phyloP scores from a whole-genome alignment of 2,797 vertebrate species.

The Danio jaintianensis region DNA sequence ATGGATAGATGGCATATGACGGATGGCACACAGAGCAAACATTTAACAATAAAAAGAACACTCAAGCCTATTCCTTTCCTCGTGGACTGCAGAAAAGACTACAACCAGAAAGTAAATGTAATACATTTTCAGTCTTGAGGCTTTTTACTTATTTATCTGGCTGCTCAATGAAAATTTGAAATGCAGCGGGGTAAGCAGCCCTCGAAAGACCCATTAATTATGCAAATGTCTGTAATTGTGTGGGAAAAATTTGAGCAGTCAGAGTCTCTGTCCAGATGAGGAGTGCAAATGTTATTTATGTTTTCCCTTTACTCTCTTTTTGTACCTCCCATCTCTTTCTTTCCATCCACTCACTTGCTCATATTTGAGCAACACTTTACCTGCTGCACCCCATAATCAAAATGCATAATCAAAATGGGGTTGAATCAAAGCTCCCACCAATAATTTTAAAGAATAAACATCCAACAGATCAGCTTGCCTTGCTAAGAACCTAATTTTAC shows the following conservation, averaged over 20 bases:
- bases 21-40: background rate
- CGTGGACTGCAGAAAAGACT: background rate
- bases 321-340: background rate
- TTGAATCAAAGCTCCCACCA: no score
- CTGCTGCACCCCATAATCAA: background rate
- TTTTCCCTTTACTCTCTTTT: background rate
- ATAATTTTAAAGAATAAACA: no score
- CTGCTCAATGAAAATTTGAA: slow-evolving; percentile 48
- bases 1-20: background rate
- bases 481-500: no score
- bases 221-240: slow-evolving; percentile 52
- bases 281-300: background rate
- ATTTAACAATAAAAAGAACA: background rate
- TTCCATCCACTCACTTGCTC: background rate
- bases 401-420: no score
- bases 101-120: slow-evolving; percentile 12
- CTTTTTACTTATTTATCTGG: slow-evolving; percentile 49
- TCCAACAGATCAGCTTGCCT: no score
- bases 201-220: slow-evolving; percentile 49
- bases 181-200: slow-evolving; percentile 32
- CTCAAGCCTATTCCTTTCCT: background rate
- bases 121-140: background rate
- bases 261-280: slow-evolving; percentile 25
- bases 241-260: slow-evolving; percentile 31
- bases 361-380: background rate